Conservation (phyloP, 2,797 vertebrate genomes). For the Limosa lapponica region DNA sequence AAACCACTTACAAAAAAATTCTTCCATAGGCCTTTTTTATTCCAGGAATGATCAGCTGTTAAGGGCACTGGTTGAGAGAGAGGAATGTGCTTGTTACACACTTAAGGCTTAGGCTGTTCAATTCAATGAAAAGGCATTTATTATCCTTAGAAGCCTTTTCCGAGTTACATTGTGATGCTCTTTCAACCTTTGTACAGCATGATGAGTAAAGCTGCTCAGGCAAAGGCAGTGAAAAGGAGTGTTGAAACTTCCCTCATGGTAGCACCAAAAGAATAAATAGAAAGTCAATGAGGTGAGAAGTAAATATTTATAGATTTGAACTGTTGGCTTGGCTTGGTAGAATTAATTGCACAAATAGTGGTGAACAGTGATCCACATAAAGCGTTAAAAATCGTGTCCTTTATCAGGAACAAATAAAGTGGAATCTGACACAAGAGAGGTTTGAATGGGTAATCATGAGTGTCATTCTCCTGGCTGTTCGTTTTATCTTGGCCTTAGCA, state of each 20-base stretch:
- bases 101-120: neutral
- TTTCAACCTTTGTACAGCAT: neutral
- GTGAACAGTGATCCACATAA: conserved; percentile 31
- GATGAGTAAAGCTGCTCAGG: neutral
- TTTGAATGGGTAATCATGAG: neutral
- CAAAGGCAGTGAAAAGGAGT: neutral
- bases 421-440: neutral
- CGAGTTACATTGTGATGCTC: neutral
- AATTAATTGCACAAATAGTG: conserved; percentile 63
- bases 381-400: neutral
- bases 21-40: neutral
- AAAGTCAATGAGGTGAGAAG: conserved; percentile 25
- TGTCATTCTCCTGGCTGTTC: neutral
- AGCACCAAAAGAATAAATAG: neutral
- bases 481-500: neutral
- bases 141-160: neutral
- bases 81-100: neutral
- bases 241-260: neutral
- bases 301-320: conserved; percentile 70
- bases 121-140: conserved; percentile 1
- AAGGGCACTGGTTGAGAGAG: neutral
- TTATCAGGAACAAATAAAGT: neutral
- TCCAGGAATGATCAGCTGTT: neutral
- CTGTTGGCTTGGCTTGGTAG: conserved; percentile 24
- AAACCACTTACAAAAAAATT: neutral